Evolutionary conservation across 2,888 invertebrate species (phyloP).

Genomic region (Ormyrus rosae): DNA sequence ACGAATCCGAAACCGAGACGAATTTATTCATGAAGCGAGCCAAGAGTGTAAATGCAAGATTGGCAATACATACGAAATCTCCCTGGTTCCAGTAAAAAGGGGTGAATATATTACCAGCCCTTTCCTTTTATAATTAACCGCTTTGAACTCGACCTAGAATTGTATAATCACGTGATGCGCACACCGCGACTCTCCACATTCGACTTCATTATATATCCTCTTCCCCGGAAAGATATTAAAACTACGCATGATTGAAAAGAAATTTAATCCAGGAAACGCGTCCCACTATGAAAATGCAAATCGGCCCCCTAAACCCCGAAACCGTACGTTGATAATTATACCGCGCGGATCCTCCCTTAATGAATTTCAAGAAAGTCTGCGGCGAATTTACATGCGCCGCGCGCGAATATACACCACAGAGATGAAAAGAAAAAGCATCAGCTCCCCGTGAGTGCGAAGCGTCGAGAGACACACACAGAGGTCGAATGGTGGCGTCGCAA

Average conservation of each 20-base stretch:
- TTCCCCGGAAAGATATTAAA: not conserved
- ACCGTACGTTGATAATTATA: too few relatives aligned
- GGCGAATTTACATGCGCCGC: not conserved
- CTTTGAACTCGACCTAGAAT: slow-evolving; percentile 70
- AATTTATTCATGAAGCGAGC: slow-evolving; percentile 75
- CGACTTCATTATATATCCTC: slow-evolving; percentile 26
- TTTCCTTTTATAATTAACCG: slow-evolving; percentile 71
- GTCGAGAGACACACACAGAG: slow-evolving; percentile 3
- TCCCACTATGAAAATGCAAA: too few relatives aligned
- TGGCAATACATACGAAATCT: slow-evolving; percentile 77
- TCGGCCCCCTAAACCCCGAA: too few relatives aligned
- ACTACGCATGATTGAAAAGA: not conserved
- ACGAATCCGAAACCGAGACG: slow-evolving; percentile 70
- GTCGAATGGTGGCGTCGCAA: not conserved
- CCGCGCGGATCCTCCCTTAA: too few relatives aligned
- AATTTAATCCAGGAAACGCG: not conserved
- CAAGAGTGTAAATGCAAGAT: slow-evolving; percentile 75
- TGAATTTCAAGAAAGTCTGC: too few relatives aligned
- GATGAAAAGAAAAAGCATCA: slow-evolving; percentile 2
- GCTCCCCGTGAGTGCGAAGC: not conserved
- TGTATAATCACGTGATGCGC: slow-evolving; percentile 24
- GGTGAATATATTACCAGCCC: slow-evolving; percentile 75
- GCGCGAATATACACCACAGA: not conserved
- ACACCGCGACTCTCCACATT: slow-evolving; percentile 19
- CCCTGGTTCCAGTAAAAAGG: slow-evolving; percentile 75